These are phyloP conservation scores for Amblyraja radiata DNA, from an alignment of 2,797 vertebrate species.

Conservation along the genomic window DNA sequence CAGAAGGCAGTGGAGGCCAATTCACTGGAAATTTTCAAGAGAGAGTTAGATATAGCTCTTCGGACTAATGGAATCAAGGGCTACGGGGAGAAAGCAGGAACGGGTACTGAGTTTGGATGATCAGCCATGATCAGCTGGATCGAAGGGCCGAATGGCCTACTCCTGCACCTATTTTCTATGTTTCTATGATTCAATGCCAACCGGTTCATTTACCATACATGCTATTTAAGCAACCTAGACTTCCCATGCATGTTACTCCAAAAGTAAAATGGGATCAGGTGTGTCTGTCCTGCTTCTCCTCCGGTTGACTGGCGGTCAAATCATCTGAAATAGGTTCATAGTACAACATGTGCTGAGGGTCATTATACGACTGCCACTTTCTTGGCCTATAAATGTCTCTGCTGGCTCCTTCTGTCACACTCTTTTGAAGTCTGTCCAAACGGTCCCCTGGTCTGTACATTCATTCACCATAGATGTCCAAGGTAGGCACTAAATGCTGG, in stretches of 20 bases:
- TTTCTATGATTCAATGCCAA: neutral
- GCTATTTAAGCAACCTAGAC: neutral
- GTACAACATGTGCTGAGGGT: slow-evolving; percentile 6
- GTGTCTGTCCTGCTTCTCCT: neutral
- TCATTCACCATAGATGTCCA: neutral
- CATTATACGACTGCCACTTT: neutral
- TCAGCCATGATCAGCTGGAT: too few species aligned
- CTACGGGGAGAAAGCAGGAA: too few species aligned
- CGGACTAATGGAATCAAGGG: too few species aligned
- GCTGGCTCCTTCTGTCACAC: neutral
- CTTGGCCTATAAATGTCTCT: neutral
- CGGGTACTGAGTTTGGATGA: too few species aligned
- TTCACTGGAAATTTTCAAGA: too few species aligned
- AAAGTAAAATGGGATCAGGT: neutral
- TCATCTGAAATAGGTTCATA: neutral
- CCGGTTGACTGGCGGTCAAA: neutral
- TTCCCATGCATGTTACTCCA: neutral
- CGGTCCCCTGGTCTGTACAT: neutral
- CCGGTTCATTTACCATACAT: neutral
- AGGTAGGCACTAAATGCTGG: too few species aligned
- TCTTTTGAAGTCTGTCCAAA: neutral
- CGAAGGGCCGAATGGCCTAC: too few species aligned
- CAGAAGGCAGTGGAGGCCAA: too few species aligned
- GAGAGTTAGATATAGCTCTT: too few species aligned
- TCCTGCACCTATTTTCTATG: too few species aligned